Evolutionary conservation across 2,797 vertebrate species (phyloP).

Genomic region (Hirundo rustica): DNA sequence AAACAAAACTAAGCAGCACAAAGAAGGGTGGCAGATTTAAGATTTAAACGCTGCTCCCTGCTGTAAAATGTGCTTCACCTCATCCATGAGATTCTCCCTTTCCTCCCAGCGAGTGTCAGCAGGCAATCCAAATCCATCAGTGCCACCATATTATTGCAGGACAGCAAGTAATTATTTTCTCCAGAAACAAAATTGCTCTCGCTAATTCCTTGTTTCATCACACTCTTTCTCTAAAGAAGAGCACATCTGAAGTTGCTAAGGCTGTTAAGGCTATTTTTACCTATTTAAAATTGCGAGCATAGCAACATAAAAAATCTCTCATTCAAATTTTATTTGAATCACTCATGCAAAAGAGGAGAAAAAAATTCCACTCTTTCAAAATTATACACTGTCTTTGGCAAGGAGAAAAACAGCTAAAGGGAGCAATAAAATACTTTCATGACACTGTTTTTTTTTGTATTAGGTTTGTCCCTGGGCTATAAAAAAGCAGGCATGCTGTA

Average conservation of each 20-base stretch:
- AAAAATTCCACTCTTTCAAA: background rate
- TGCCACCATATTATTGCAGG: background rate
- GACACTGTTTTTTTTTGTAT: constrained; percentile 8
- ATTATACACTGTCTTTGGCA: background rate
- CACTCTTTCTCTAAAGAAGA: background rate
- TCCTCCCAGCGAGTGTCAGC: background rate
- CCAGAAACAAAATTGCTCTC: constrained; percentile 32
- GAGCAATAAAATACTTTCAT: constrained; percentile 43
- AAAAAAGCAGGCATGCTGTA: background rate
- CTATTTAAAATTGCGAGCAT: background rate
- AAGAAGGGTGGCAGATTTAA: background rate
- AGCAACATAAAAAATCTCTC: constrained; percentile 30
- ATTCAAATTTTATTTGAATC: constrained; percentile 42
- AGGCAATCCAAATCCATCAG: background rate
- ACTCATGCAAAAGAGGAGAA: background rate
- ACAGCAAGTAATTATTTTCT: constrained; percentile 14
- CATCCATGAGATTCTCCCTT: background rate
- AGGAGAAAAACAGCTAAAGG: constrained; percentile 45
- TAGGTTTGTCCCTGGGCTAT: constrained; percentile 21
- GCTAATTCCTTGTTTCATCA: background rate
- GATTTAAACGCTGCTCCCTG: background rate
- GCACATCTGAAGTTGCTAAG: background rate
- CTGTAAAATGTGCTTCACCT: background rate
- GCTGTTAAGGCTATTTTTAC: background rate
- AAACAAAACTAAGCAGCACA: background rate